Percentiles rank a stretch among this genome's conserved stretches.
phyloP scores from a whole-genome alignment of 1,140 invertebrate genomes.

The Ooceraea biroi region DNA sequence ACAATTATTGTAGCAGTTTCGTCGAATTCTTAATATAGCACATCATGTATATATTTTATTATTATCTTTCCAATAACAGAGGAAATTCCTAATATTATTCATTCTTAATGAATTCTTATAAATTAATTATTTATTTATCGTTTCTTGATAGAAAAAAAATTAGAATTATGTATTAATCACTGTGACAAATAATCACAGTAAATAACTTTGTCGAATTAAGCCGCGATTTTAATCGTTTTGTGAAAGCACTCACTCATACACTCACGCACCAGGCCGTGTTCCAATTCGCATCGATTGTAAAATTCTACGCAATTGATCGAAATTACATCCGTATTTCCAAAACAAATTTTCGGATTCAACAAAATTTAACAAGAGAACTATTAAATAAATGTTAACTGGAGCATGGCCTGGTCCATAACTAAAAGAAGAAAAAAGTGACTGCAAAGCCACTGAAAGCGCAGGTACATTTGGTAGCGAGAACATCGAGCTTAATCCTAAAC shows the following conservation, averaged over 20 bases:
- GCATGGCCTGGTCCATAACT: constrained; percentile 64
- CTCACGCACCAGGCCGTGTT: constrained; percentile 74
- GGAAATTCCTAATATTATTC: not conserved
- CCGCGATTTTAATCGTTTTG: constrained; percentile 13
- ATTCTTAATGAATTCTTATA: constrained; percentile 19
- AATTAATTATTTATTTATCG: constrained; percentile 19
- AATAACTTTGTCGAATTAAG: not conserved
- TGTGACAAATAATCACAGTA: constrained; percentile 26
- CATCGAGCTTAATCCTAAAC: constrained; percentile 53
- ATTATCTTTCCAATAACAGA: not conserved
- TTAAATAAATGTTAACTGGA: constrained; percentile 71
- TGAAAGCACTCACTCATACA: constrained; percentile 29
- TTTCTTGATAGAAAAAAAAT: not conserved
- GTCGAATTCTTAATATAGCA: no score
- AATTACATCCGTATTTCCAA: constrained; percentile 42
- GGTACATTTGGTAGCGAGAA: constrained; percentile 69
- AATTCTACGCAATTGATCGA: constrained; percentile 23
- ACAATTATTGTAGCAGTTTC: not conserved
- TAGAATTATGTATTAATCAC: not conserved
- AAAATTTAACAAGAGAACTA: not conserved
- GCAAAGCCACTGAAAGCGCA: constrained; percentile 60
- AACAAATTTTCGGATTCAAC: constrained; percentile 32
- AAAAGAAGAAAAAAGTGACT: constrained; percentile 38
- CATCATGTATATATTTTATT: no score
- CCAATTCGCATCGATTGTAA: constrained; percentile 74